Base-by-base conservation (phyloP, 2,797 vertebrate species). In the Myripristis murdjan region DNA sequence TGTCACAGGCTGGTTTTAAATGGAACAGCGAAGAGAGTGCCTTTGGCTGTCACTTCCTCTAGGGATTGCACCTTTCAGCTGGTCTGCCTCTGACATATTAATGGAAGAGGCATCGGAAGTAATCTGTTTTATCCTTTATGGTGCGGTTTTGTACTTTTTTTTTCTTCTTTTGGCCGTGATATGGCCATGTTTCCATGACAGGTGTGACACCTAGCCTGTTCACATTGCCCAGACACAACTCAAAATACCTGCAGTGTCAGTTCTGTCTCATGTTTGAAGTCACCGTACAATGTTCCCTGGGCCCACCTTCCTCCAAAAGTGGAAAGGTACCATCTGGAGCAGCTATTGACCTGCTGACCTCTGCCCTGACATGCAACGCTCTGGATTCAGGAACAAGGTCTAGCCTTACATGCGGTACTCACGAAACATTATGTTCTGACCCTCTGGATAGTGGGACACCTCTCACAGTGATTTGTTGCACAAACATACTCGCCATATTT, bases 261-360 rank as follows among this genome's bases (percentile, higher is more conserved):
- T 67, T 53, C 37, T 72, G 64, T 76, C 31, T 79, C 51, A 64
- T 54, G 33, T 71, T 68, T 74, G 52, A 69, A 71, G 48, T 54
- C 24, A 9, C 7, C 0, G n/a, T n/a, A n/a, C n/a, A n/a, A 6
- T 31, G 47, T 59, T 62, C 61, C 57, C 77, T 73, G 65, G 61
- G 71, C 76, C 64, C 63, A 31, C 44, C 63, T 60, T 82, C 69
- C 84, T 87, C 84, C 80, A 70, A 82, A 90, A 87, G 62, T 82
- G 69, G 77, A 82, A 84, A 64, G 22, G 63, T 58, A 71, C 81
- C 80, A 83, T 87, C 73, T 87, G 81, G 79, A 80, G 67, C 68
- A 47, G 57, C 56, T 62, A 63, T 64, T 69, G 66, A 47, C 72
- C 76, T 23, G 76, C 39, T 88, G 77, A 88, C 80, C 76, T 57